Conservation (phyloP, 2,888 invertebrate species). For the Nycteola revayana region DNA sequence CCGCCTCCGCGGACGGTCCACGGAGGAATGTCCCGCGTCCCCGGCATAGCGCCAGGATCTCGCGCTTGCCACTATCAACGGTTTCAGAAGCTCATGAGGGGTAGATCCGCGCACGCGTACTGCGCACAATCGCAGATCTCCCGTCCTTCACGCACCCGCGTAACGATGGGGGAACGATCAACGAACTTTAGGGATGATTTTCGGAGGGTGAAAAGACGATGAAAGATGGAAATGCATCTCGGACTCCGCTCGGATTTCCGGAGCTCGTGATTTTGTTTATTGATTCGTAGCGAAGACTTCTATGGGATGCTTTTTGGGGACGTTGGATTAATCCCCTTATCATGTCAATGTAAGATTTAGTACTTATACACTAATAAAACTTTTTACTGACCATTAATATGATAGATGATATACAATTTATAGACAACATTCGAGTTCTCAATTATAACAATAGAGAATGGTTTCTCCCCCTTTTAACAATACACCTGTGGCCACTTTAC, state of each 20-base stretch:
- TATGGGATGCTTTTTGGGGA: conserved; percentile 50
- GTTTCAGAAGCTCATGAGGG: conserved; percentile 71
- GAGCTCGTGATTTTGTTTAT: conserved; percentile 79
- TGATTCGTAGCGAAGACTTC: conserved; percentile 67
- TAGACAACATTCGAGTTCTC: conserved; percentile 15
- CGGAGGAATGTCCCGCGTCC: conserved; percentile 71
- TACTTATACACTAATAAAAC: conserved; percentile 57
- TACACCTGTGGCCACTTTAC: conserved; percentile 56
- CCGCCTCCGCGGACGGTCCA: conserved; percentile 76
- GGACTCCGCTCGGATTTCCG: conserved; percentile 79
- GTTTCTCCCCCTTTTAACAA: conserved; percentile 31
- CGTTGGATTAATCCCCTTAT: conserved; percentile 64
- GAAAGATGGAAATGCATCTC: conserved; percentile 81
- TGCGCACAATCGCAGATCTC: conserved; percentile 31
- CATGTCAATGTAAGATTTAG: conserved; percentile 64
- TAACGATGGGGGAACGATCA: conserved; percentile 49
- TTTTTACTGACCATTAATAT: conserved; percentile 43
- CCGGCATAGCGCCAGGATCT: conserved; percentile 71
- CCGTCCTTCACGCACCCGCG: conserved; percentile 53
- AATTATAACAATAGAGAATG: conserved; percentile 27
- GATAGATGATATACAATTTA: conserved; percentile 18
- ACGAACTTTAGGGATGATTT: conserved; percentile 71
- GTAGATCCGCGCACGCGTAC: conserved; percentile 72
- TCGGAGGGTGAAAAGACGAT: conserved; percentile 79
- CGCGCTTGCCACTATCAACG: conserved; percentile 66